Base-by-base conservation (phyloP, 1,140 invertebrate genomes). In the Saccostrea cuccullata region DNA sequence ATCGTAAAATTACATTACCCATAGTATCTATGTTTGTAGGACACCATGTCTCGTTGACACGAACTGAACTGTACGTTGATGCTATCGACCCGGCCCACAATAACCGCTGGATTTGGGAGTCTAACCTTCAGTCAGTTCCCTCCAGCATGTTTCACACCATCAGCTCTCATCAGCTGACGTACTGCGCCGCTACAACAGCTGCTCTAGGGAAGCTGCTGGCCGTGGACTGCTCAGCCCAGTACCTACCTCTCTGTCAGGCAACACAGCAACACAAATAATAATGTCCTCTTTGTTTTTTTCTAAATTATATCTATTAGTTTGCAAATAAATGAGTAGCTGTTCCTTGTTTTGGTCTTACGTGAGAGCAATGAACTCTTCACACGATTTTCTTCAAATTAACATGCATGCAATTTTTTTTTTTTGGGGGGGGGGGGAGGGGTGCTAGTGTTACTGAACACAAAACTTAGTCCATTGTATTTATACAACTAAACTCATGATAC, bases 61-160 rank as follows among this genome's bases (percentile, higher is more conserved):
- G 26, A 0, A 13, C 23, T 17, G 70, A 73, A 12, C n/a, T 73
- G 2, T 73, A 73, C 23, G 47, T 83, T 13, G 82, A 56, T 55
- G 82, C 82, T 6, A 56, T 83, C 12, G 82, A 83, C 36, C 82
- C 82, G 4, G n/a, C 36, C 82, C 82, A 83, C 55, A 83, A 55
- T 56, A 55, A 83, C 55, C 17, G 26, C 20, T 83, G 82, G 82
- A n/a, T 56, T 0, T 83, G 82, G 82, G 55, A 83, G 11, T 83
- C 82, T 11, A 55, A 9, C 47, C 40, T 55, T 23, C 40, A 55
- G 47, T n/a, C 82, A n/a, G 55, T 83, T 26, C 82, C 82, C 17
- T 15, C 15, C 2, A 55, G 9, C 47, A 55, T 83, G 55, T 83
- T 83, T 23, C 17, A 55, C 55, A 11, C 36, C 13, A 55, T 47